Percentiles rank a stretch among this genome's conserved stretches.
Conservation (phyloP, 1,140 invertebrate genomes). For the Tribolium castaneum region DNA sequence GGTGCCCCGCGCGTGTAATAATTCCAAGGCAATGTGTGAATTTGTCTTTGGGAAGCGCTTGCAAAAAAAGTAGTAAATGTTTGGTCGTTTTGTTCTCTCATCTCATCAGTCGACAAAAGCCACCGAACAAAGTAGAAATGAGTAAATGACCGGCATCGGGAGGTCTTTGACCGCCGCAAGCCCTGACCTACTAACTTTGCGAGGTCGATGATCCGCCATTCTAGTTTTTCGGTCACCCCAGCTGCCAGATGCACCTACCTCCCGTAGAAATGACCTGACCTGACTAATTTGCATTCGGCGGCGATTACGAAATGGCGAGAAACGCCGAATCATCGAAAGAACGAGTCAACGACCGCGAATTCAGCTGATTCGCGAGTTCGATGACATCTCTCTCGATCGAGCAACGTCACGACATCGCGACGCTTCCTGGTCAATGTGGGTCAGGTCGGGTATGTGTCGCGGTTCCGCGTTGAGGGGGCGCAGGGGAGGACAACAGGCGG, state of each 20-base stretch:
- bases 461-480: slow-evolving; percentile 49
- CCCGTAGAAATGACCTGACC: slow-evolving; percentile 37
- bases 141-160: slow-evolving; percentile 62
- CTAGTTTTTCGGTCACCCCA: slow-evolving; percentile 62
- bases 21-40: no score
- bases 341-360: slow-evolving; percentile 59
- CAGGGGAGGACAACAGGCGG: slow-evolving; percentile 57
- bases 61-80: no score
- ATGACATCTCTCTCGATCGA: slow-evolving; percentile 55
- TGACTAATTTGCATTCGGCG: slow-evolving; percentile 4
- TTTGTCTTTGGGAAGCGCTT: no score
- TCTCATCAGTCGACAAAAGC: slow-evolving; percentile 8
- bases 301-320: not conserved
- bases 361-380: slow-evolving; percentile 62
- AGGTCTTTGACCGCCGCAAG: slow-evolving; percentile 61
- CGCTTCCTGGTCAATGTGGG: slow-evolving; percentile 63
- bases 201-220: slow-evolving; percentile 64
- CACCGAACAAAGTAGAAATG: slow-evolving; percentile 44
- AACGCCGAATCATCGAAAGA: not conserved
- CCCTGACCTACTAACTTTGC: slow-evolving; percentile 65
- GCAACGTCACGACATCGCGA: slow-evolving; percentile 57
- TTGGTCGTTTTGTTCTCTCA: not conserved
- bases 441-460: slow-evolving; percentile 60
- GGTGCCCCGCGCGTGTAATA: not conserved
- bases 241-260: slow-evolving; percentile 55